Evolutionary conservation across 2,888 invertebrate species (phyloP), one percentile per base, ranked within the genome.

Genomic region (Xylota sylvarum): DNA sequence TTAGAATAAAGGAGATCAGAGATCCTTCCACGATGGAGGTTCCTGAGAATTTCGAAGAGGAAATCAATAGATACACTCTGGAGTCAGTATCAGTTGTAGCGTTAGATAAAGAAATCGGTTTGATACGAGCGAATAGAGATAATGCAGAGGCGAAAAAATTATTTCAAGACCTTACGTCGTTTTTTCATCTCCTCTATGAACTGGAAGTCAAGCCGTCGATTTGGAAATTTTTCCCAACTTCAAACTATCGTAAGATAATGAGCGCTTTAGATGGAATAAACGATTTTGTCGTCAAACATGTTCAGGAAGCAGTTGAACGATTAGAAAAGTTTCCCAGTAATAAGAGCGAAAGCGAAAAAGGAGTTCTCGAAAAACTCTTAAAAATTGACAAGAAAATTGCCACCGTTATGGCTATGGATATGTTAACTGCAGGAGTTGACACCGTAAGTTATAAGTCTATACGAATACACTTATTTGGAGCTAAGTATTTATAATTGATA

Each of bases 361-460:
- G 96, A 89, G 93, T 96, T 5, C 92, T 96, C 43, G 94, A 96
- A 90, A 94, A 94, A 89, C 90, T 96, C n/a, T 90, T 95, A 32
- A 93, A 93, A 58, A 93, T 94, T 17, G 94, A 95, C 88, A 93
- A 94, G 87, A 94, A 93, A 89, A 93, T 95, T 9, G 96, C 96
- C 0, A 90, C 94, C 5, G 93, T 95, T 85, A 96, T 96, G 95
- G 95, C 95, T 1, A 94, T 94, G 89, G 96, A 96, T 90, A 95
- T 96, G 95, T 88, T 96, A 10, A 92, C 94, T 77, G 96, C 95
- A 55, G 96, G 96, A 74, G 94, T 96, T 27, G 96, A 96, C 90
- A 96, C 96, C 67, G 96, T 97, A 92, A 93, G 86, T 74, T 23
- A 92, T 87, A 37, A 19, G 19, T 40, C 9, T 30, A 10, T 2